phyloP scores from a whole-genome alignment of 53 echinoderm and acorn worm genomes.

The Pentamera pediparva region DNA sequence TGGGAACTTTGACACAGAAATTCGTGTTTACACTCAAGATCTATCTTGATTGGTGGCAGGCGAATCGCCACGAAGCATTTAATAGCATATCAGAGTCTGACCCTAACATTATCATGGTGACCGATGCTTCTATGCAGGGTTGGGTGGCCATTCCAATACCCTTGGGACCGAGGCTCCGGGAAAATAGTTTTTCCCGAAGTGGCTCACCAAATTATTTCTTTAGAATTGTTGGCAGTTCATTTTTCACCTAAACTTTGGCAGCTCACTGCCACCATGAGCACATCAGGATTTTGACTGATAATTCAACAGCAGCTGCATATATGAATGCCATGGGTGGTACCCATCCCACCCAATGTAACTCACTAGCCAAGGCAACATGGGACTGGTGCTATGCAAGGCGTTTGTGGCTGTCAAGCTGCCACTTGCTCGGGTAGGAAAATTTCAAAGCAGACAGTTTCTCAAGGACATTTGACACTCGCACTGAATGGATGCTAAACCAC shows the following conservation, averaged over 20 bases:
- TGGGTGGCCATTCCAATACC: slow-evolving; percentile 29
- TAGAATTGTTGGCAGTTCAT: slow-evolving; percentile 44
- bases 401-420: slow-evolving; percentile 40
- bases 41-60: slow-evolving; percentile 41
- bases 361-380: slow-evolving; percentile 35
- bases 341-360: slow-evolving; percentile 4
- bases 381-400: slow-evolving; percentile 45
- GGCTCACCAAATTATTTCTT: slow-evolving; percentile 39
- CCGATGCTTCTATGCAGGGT: slow-evolving; percentile 44
- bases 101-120: slow-evolving; percentile 24
- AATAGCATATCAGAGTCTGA: neutral
- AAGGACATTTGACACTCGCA: slow-evolving; percentile 30
- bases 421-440: slow-evolving; percentile 51
- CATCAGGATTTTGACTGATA: slow-evolving; percentile 44
- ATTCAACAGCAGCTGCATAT: slow-evolving; percentile 36
- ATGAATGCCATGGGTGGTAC: slow-evolving; percentile 27
- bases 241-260: slow-evolving; percentile 46
- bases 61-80: slow-evolving; percentile 3
- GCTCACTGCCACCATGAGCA: slow-evolving; percentile 22
- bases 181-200: neutral
- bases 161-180: slow-evolving; percentile 37
- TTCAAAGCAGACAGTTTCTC: slow-evolving; percentile 21
- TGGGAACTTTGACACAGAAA: slow-evolving; percentile 46
- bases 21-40: neutral
- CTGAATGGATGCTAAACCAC: slow-evolving; percentile 54